Conservation (phyloP, 2,113 vertebrate genomes). For the Opisthocomus hoazin region DNA sequence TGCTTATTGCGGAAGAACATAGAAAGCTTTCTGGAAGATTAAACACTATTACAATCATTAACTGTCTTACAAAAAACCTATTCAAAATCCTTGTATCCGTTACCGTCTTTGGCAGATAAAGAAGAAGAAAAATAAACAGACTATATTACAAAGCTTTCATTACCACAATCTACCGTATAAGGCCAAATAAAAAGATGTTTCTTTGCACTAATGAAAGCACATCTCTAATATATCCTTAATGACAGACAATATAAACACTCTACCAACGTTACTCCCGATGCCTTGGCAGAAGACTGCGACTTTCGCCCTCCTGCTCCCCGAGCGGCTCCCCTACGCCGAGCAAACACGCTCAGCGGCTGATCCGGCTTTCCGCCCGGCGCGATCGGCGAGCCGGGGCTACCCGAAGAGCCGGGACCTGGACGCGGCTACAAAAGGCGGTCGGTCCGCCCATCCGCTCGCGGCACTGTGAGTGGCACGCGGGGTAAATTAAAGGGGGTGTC, state of each 20-base stretch:
- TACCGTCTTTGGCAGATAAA: constrained; percentile 74
- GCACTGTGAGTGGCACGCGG: neutral
- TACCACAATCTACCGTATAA: constrained; percentile 44
- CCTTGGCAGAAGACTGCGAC: neutral
- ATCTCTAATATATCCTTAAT: neutral
- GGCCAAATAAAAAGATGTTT: constrained; percentile 46
- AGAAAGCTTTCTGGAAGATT: constrained; percentile 64
- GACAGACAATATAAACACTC: constrained; percentile 3
- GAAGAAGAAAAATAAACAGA: constrained; percentile 35
- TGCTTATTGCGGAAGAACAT: constrained; percentile 64
- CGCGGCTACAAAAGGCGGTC: neutral
- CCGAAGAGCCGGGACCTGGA: neutral
- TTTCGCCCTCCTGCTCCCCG: neutral
- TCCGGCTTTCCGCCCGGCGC: constrained; percentile 34
- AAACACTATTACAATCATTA: constrained; percentile 65
- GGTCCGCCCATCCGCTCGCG: neutral
- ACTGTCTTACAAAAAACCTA: constrained; percentile 60
- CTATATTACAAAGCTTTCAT: constrained; percentile 59
- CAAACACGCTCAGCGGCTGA: neutral
- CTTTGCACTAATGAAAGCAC: constrained; percentile 52
- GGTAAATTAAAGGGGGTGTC: neutral
- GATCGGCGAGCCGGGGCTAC: neutral
- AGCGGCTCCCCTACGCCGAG: neutral
- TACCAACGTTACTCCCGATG: neutral
- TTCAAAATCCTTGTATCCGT: constrained; percentile 33